These are phyloP conservation scores for Sebastes paucispinis DNA, from an alignment of 2,797 vertebrate genomes.

Conservation along the genomic window DNA sequence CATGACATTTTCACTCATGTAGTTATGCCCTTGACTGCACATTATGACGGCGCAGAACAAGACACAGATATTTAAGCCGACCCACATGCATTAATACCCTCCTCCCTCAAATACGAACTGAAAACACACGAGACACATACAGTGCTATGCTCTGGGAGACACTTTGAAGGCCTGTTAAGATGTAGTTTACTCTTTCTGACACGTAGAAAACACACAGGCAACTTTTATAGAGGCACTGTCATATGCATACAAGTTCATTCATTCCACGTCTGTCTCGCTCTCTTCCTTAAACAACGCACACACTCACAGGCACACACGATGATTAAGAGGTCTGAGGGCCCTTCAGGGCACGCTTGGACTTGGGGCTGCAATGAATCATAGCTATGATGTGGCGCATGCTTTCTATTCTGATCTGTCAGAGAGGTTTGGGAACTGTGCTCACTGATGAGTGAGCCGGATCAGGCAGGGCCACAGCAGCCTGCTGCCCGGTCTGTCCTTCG, in stretches of 20 bases:
- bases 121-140: slow-evolving; percentile 14
- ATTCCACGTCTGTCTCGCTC: slow-evolving; percentile 56
- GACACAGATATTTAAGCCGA: slow-evolving; percentile 39
- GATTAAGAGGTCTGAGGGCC: slow-evolving; percentile 71
- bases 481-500: slow-evolving; percentile 36
- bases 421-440: slow-evolving; percentile 70
- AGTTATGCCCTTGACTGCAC: slow-evolving; percentile 64
- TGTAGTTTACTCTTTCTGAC: slow-evolving; percentile 60
- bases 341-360: slow-evolving; percentile 63
- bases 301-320: slow-evolving; percentile 44
- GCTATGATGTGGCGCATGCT: slow-evolving; percentile 72
- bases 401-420: slow-evolving; percentile 80
- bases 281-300: slow-evolving; percentile 44
- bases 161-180: slow-evolving; percentile 42
- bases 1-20: slow-evolving; percentile 64
- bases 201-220: slow-evolving; percentile 43
- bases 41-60: slow-evolving; percentile 53
- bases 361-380: slow-evolving; percentile 75
- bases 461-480: slow-evolving; percentile 54
- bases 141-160: slow-evolving; percentile 32
- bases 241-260: slow-evolving; percentile 71
- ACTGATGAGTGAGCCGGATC: slow-evolving; percentile 73
- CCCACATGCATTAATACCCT: slow-evolving; percentile 33
- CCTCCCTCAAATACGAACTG: slow-evolving; percentile 3
- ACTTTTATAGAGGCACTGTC: slow-evolving; percentile 65